Conservation (phyloP, 2,888 invertebrate species). For the Cerceris rybyensis region DNA sequence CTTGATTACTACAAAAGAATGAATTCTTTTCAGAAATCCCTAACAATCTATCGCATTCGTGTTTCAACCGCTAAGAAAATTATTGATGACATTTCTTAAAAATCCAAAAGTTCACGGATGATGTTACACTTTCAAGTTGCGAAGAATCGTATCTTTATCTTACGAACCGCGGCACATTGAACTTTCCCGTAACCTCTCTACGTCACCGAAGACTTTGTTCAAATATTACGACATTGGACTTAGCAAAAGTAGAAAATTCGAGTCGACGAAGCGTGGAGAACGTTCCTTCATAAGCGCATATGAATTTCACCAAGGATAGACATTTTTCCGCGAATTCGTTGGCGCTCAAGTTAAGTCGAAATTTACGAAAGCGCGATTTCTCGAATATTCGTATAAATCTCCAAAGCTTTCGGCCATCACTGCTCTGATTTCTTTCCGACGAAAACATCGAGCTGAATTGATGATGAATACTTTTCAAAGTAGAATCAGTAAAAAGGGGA, state of each 20-base stretch:
- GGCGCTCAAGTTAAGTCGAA: neutral
- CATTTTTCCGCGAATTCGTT: slow-evolving; percentile 21
- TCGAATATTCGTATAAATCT: too few relatives aligned
- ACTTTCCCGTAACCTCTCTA: slow-evolving; percentile 18
- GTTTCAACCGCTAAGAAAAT: neutral
- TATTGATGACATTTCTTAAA: neutral
- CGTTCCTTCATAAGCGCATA: slow-evolving; percentile 3
- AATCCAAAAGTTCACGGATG: neutral
- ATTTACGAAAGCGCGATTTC: neutral
- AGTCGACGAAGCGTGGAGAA: slow-evolving; percentile 29
- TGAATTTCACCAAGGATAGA: slow-evolving; percentile 17
- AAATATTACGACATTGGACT: slow-evolving; percentile 38
- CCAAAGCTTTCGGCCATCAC: too few relatives aligned
- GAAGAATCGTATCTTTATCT: slow-evolving; percentile 11
- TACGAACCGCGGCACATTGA: slow-evolving; percentile 9
- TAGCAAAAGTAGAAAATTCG: slow-evolving; percentile 35
- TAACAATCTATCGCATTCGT: too few relatives aligned
- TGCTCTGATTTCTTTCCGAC: too few relatives aligned
- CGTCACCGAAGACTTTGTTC: slow-evolving; percentile 30
- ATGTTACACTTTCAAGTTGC: slow-evolving; percentile 19
- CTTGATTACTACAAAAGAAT: too few relatives aligned
- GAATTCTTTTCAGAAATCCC: too few relatives aligned
- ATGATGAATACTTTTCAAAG: too few relatives aligned
- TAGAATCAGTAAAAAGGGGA: too few relatives aligned
- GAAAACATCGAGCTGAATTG: too few relatives aligned